These are phyloP conservation scores for Pterostichus madidus DNA, from an alignment of 2,888 invertebrate genomes.

Conservation along the genomic window DNA sequence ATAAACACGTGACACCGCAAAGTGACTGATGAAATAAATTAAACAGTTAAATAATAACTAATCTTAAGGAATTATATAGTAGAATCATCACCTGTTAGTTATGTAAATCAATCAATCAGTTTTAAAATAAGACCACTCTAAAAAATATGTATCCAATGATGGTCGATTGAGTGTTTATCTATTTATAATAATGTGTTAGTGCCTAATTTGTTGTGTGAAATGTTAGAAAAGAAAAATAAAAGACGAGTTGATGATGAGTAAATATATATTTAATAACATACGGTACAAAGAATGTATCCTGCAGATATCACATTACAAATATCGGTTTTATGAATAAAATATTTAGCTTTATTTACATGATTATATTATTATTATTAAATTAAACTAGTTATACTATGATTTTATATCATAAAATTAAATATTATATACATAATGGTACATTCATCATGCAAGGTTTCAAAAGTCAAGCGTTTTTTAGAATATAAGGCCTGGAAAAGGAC, in stretches of 20 bases:
- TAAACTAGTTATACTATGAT: slow-evolving; percentile 12
- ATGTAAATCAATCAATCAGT: too few relatives aligned
- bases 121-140: too few relatives aligned
- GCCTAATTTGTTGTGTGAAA: too few relatives aligned
- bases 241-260: not conserved
- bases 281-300: slow-evolving; percentile 36
- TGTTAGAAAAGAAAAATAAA: not conserved
- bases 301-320: slow-evolving; percentile 38
- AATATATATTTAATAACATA: slow-evolving; percentile 28
- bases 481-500: slow-evolving; percentile 36
- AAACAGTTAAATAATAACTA: too few relatives aligned
- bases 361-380: slow-evolving; percentile 16
- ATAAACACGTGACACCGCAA: too few relatives aligned
- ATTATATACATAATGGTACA: slow-evolving; percentile 56
- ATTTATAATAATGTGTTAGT: too few relatives aligned
- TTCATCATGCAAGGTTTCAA: slow-evolving; percentile 47
- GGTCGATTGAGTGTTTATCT: too few relatives aligned
- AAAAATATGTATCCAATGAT: too few relatives aligned
- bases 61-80: too few relatives aligned
- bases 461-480: slow-evolving; percentile 22
- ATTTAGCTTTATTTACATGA: slow-evolving; percentile 45
- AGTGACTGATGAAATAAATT: too few relatives aligned
- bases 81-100: too few relatives aligned
- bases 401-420: slow-evolving; percentile 6
- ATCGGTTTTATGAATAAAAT: slow-evolving; percentile 52